phyloP scores from a whole-genome alignment of 2,797 vertebrate genomes.

The Malurus splendens region DNA sequence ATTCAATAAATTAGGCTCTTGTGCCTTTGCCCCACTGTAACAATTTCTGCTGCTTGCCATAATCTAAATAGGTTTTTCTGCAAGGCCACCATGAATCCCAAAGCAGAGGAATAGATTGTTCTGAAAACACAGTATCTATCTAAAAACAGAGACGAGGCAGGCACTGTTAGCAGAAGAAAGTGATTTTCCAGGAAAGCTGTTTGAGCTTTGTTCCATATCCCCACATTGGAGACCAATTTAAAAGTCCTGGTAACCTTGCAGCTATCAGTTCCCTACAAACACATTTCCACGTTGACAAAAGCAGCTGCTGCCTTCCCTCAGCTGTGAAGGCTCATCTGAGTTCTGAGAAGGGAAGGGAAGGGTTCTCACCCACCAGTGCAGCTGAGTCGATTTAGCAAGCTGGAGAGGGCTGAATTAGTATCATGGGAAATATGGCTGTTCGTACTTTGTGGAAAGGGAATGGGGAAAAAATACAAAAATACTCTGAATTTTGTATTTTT shows the following conservation, averaged over 20 bases:
- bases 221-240: rapidly evolving
- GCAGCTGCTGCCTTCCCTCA: neutral
- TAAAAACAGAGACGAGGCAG: neutral
- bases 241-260: neutral
- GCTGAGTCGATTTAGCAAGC: neutral
- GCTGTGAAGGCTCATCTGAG: neutral
- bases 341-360: neutral
- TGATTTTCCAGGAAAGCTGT: neutral
- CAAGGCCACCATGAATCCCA: neutral
- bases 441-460: neutral
- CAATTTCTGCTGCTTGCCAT: neutral
- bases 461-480: neutral
- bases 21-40: neutral
- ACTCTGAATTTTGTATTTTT: rapidly evolving
- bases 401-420: neutral
- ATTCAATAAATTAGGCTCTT: neutral
- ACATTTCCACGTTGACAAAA: neutral
- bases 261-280: neutral
- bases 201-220: neutral
- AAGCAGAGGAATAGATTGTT: neutral
- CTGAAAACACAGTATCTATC: neutral
- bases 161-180: neutral
- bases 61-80: neutral
- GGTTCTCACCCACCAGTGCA: neutral
- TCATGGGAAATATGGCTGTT: neutral